Percentiles rank a stretch among this genome's conserved stretches.
Evolutionary conservation across 37 sponge, comb jelly and placozoan species (phyloP).

Genomic region (Eunapius fragilis): DNA sequence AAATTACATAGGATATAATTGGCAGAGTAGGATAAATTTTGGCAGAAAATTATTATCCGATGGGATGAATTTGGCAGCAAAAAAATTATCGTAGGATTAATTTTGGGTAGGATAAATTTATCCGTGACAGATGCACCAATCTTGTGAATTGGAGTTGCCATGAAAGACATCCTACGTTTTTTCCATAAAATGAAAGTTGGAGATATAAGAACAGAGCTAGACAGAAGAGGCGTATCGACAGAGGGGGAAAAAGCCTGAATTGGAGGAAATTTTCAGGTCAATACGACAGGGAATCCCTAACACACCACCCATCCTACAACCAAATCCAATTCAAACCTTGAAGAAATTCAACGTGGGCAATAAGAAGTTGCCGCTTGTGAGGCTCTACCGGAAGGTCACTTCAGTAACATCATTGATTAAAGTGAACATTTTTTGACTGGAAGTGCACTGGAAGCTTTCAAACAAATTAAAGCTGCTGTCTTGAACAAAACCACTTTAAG

Average conservation of each 20-base stretch:
- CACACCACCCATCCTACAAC: conserved; percentile 20
- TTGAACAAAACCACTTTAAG: conserved; percentile 3
- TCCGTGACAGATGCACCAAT: background rate
- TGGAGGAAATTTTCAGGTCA: conserved; percentile 2
- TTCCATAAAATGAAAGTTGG: conserved; percentile 33
- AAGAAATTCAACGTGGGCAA: background rate
- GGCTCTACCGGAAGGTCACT: conserved; percentile 21
- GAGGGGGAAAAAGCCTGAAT: conserved; percentile 13
- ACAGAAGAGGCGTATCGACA: background rate
- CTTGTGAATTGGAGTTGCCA: background rate
- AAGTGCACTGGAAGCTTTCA: background rate
- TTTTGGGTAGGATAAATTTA: background rate
- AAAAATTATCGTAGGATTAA: background rate
- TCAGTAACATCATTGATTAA: conserved; percentile 21
- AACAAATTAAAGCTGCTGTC: background rate
- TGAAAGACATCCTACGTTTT: conserved; percentile 4
- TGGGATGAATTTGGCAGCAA: background rate
- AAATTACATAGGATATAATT: background rate
- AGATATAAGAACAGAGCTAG: conserved; percentile 17
- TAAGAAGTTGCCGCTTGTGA: conserved; percentile 10
- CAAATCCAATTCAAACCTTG: background rate
- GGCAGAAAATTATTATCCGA: background rate
- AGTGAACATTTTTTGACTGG: background rate
- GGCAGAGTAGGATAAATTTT: background rate
- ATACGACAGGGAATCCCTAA: conserved; percentile 9